Conservation (phyloP, 37 sponge, comb jelly and placozoan species). For the Theonella swinhoei region DNA sequence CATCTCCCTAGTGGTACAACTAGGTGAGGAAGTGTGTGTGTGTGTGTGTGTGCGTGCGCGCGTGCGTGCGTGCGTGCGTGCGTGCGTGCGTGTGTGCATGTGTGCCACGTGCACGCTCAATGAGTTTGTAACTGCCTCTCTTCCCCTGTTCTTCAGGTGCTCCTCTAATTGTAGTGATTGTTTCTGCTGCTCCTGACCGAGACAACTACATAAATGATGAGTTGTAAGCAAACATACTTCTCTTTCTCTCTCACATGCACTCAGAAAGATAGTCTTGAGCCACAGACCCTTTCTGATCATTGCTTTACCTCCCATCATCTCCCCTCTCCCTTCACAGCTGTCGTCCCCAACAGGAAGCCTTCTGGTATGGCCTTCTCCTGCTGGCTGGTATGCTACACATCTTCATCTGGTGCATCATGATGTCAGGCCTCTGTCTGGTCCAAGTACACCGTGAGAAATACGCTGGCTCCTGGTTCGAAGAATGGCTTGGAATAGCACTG, state of each 20-base stretch:
- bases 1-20: neutral
- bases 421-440: neutral
- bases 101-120: neutral
- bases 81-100: too few species aligned
- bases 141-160: neutral
- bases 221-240: neutral
- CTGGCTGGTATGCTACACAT: neutral
- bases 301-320: too few species aligned
- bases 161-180: neutral
- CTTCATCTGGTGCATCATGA: conserved; percentile 1
- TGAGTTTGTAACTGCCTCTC: neutral
- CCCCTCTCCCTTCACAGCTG: conserved; percentile 9
- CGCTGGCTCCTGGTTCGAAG: neutral
- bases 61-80: too few species aligned
- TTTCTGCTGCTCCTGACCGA: neutral
- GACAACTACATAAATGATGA: conserved; percentile 3
- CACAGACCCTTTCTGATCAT: neutral
- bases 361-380: conserved; percentile 24
- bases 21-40: neutral
- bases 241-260: neutral
- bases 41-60: too few species aligned
- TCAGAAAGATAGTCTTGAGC: too few species aligned
- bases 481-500: conserved; percentile 1
- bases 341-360: conserved; percentile 11
- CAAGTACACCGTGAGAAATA: neutral